phyloP scores from a whole-genome alignment of 2,888 invertebrate species.

The Caenorhabditis plicata region DNA sequence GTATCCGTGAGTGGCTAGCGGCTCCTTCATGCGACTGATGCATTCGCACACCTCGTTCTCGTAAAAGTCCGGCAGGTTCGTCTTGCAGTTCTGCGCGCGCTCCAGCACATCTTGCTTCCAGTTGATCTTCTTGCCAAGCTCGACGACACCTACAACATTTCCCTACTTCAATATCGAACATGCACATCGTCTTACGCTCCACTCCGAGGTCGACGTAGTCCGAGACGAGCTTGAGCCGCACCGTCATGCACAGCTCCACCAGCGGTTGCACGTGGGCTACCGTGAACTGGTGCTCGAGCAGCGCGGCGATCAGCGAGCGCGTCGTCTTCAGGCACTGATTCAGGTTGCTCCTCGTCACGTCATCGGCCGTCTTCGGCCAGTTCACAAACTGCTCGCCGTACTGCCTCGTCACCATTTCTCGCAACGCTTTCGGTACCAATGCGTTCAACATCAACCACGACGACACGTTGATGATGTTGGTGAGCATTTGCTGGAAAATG shows the following conservation, averaged over 20 bases:
- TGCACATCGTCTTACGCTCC: conserved; percentile 43
- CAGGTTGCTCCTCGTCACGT: conserved; percentile 42
- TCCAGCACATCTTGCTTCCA: conserved; percentile 61
- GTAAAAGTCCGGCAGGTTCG: conserved; percentile 61
- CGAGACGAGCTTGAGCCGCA: conserved; percentile 57
- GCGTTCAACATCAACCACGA: conserved; percentile 65
- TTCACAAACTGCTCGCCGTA: conserved; percentile 53
- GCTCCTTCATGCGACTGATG: conserved; percentile 47
- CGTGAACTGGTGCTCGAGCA: conserved; percentile 53
- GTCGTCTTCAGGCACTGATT: conserved; percentile 51
- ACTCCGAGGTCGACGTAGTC: conserved; percentile 49
- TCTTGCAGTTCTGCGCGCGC: conserved; percentile 50
- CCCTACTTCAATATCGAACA: neutral
- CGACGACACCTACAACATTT: conserved; percentile 25
- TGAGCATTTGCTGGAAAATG: conserved; percentile 61
- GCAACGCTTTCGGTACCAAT: conserved; percentile 51
- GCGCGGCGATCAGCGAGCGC: conserved; percentile 51
- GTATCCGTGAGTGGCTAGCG: conserved; percentile 52
- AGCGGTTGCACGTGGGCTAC: conserved; percentile 57
- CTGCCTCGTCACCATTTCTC: conserved; percentile 21
- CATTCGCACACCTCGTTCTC: conserved; percentile 62
- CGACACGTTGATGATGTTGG: conserved; percentile 59
- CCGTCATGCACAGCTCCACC: conserved; percentile 60
- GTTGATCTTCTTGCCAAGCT: conserved; percentile 54
- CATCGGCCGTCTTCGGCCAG: conserved; percentile 53